Percentiles rank a stretch among this genome's conserved stretches.
These are phyloP conservation scores for Heliothis subflexa DNA, from an alignment of 1,140 invertebrate species.

Conservation along the genomic window DNA sequence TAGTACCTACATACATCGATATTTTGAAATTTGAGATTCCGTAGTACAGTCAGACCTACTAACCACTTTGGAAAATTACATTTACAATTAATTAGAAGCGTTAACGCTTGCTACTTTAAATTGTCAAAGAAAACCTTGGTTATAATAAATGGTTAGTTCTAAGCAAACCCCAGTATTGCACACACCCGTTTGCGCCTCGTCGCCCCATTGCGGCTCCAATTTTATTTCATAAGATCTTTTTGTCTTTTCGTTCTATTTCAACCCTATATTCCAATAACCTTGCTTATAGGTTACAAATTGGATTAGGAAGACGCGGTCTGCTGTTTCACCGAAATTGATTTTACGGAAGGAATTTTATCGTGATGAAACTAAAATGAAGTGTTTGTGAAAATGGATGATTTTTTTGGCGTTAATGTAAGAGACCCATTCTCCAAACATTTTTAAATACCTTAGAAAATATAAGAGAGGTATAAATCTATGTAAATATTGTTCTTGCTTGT, in stretches of 20 bases:
- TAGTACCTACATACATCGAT: too few relatives aligned
- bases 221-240: slow-evolving; percentile 59
- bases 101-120: slow-evolving; percentile 1
- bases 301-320: slow-evolving; percentile 61
- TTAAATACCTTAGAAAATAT: too few relatives aligned
- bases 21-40: too few relatives aligned
- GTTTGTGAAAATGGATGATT: neutral
- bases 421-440: too few relatives aligned
- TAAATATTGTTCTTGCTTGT: too few relatives aligned
- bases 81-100: too few relatives aligned
- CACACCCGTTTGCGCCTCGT: slow-evolving; percentile 49
- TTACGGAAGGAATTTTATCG: slow-evolving; percentile 57
- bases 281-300: slow-evolving; percentile 69
- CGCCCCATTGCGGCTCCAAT: slow-evolving; percentile 56
- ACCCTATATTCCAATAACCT: slow-evolving; percentile 63
- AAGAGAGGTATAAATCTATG: too few relatives aligned
- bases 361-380: slow-evolving; percentile 18
- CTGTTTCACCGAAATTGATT: slow-evolving; percentile 62
- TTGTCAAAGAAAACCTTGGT: slow-evolving; percentile 40
- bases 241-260: slow-evolving; percentile 55
- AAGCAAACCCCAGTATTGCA: slow-evolving; percentile 15
- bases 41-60: too few relatives aligned
- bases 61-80: too few relatives aligned
- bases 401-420: too few relatives aligned
- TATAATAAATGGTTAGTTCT: slow-evolving; percentile 28